Percentiles rank a stretch among this genome's conserved stretches.
Evolutionary conservation across 2,888 invertebrate species (phyloP).

Genomic region (Hedychridium roseum): DNA sequence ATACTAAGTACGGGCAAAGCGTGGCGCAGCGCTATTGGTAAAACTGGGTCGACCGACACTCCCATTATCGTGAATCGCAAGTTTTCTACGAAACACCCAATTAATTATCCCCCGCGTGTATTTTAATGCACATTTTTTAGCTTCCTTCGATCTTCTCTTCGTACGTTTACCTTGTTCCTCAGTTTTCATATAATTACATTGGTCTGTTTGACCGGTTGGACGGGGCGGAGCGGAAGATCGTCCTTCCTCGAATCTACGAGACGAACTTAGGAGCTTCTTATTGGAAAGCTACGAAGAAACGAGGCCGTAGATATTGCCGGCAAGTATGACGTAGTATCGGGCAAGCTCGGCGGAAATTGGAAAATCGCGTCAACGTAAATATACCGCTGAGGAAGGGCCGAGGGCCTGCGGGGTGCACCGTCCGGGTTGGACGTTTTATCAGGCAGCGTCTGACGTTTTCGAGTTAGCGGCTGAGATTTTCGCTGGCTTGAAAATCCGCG

Average conservation of each 20-base stretch:
- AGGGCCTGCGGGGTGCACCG: too few relatives aligned
- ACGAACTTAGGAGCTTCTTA: too few relatives aligned
- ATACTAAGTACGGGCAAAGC: conserved; percentile 28
- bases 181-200: background rate
- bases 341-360: conserved; percentile 15
- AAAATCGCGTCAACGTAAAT: conserved; percentile 13
- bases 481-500: background rate
- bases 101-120: too few relatives aligned
- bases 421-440: too few relatives aligned
- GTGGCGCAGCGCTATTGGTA: conserved; percentile 19
- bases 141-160: too few relatives aligned
- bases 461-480: background rate
- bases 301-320: conserved; percentile 10
- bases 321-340: conserved; percentile 11
- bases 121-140: too few relatives aligned
- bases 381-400: background rate
- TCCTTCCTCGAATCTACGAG: too few relatives aligned
- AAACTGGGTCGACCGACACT: conserved; percentile 41
- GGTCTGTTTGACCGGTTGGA: background rate
- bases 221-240: too few relatives aligned
- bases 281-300: conserved; percentile 3
- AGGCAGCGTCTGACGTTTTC: background rate
- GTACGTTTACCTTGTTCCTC: background rate
- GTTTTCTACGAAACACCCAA: conserved; percentile 26
- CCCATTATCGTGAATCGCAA: conserved; percentile 33